Base-by-base conservation (phyloP, 2,888 invertebrate species). In the Aplocera efformata region DNA sequence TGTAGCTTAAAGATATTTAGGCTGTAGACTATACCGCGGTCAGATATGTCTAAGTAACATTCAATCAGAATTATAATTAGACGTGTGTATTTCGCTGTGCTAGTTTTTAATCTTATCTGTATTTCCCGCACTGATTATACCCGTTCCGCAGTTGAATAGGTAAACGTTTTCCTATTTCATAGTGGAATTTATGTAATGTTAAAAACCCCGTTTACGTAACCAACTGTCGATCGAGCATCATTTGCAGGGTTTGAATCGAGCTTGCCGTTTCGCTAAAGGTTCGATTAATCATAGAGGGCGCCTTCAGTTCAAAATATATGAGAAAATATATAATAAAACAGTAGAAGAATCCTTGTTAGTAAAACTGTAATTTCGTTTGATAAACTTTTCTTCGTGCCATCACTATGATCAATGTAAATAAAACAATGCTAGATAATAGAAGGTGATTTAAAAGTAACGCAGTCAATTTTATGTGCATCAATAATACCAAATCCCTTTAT, bases 391-490 rank as follows among this genome's bases (percentile, higher is more conserved):
- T 40, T 39, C 41, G 82, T 82, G 82, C 80, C 79, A 82, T 82
- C 67, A 59, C 66, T 58, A 66, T 60, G 73, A 79, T 79, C 78
- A 81, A 77, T 57, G 58, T 79, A 72, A 75, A 78, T 68, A 78
- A 77, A 73, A 23, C 22, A 21, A 39, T 55, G 50, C 59, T 62
- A 65, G 46, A 46, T 57, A 53, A 48, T 61, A 46, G 32, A 54
- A 62, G 48, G 58, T 67, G 71, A 68, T 48, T 48, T 55, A 60
- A 60, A 71, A 63, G 73, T 63, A 80, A 82, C 79, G 72, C 80
- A 74, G 85, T 86, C 84, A 85, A 86, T 86, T 85, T 70, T 63
- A 59, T 58, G 65, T 64, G 66, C 69, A 65, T 65, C 69, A 65
- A 64, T 63, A 56, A 67, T 67, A 77, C 74, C 71, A 69, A 74